phyloP scores from a whole-genome alignment of 1,140 invertebrate genomes.

The Saxidomus purpurata region DNA sequence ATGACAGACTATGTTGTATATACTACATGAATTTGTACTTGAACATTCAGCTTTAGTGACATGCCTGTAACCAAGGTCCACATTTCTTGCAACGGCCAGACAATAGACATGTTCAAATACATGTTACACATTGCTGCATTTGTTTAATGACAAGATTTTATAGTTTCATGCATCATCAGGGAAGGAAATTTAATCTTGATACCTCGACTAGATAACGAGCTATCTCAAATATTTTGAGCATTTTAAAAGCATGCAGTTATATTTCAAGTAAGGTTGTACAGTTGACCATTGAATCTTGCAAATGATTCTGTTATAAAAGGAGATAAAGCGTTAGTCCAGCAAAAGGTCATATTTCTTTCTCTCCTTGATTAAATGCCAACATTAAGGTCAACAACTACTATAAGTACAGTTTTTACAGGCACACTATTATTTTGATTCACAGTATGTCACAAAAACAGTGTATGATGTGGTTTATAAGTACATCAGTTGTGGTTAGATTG shows the following conservation, averaged over 20 bases:
- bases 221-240: neutral
- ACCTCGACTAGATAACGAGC: neutral
- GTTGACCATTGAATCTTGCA: too few relatives aligned
- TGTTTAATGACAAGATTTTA: slow-evolving; percentile 12
- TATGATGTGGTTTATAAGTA: neutral
- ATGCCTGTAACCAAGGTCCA: neutral
- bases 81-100: neutral
- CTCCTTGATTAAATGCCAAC: too few relatives aligned
- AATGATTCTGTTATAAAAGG: too few relatives aligned
- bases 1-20: too few relatives aligned
- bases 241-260: neutral
- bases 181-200: slow-evolving; percentile 28
- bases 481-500: neutral
- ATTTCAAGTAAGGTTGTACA: too few relatives aligned
- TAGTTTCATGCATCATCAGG: neutral
- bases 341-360: too few relatives aligned
- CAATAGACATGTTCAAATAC: neutral
- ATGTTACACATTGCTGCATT: neutral
- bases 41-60: too few relatives aligned
- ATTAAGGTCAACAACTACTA: too few relatives aligned
- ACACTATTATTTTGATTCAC: too few relatives aligned
- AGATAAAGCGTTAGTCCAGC: too few relatives aligned
- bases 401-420: too few relatives aligned
- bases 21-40: too few relatives aligned
- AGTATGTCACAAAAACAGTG: neutral